Base-by-base conservation (phyloP, 2,797 vertebrate genomes). In the Tamandua tetradactyla region DNA sequence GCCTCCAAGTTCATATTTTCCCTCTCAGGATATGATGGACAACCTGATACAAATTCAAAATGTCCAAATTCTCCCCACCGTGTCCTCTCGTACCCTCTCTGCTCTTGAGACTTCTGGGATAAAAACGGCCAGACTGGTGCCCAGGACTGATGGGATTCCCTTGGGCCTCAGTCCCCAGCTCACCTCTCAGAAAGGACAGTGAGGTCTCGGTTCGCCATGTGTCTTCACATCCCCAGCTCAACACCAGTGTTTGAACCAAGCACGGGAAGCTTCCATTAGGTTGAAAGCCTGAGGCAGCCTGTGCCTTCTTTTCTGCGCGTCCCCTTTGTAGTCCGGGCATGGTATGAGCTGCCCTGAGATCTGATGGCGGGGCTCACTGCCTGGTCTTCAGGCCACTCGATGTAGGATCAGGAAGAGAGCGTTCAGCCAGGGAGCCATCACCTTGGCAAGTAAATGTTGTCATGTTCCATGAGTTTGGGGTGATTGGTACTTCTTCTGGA, bases 11-110 rank as follows among this genome's bases (percentile, higher is more conserved):
- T 74, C 66, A 87, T 78, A 44, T 83, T 44, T 62, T 84, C 57
- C 95, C 95, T 82, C 71, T 74, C 66, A 96, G 47, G 61, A 96
- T 86, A 27, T 6, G 52, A 49, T 75, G 57, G 49, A 68, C 42
- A 59, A 89, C 64, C 35, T 79, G 44, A 42, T 52, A 6, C 0
- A 78, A 81, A 55, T 68, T 72, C 27, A 82, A 66, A 90, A 85
- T 22, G n/a, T n/a, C n/a, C n/a, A 10, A 10, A 15, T 32, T 11
- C 62, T 17, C 32, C 42, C 40, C 47, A 13, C 40, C 4, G 49
- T 66, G 12, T 37, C 64, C 75, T 44, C 2, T n/a, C 4, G 7
- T 23, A 37, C 30, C 55, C 15, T 55, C 59, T 68, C 72, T 7
- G 6, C 61, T n/a, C 61, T 14, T 20, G 75, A 81, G 57, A 35